Evolutionary conservation across 2,888 invertebrate species (phyloP).

Genomic region (Helicoverpa assulta): DNA sequence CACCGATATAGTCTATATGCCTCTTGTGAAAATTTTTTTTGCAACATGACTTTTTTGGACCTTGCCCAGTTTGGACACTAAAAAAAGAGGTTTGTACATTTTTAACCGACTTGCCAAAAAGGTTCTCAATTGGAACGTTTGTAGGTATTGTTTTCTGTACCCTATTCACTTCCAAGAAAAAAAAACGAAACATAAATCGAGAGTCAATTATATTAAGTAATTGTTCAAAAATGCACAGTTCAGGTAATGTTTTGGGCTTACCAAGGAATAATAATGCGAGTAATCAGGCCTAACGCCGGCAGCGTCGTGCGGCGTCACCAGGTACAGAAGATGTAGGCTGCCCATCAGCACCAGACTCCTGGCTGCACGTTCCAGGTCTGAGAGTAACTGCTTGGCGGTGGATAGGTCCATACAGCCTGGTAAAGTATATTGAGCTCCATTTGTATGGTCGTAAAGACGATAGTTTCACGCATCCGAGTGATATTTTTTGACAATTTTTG

Average conservation of each 20-base stretch:
- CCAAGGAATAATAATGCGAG: slow-evolving; percentile 91
- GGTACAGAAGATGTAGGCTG: slow-evolving; percentile 95
- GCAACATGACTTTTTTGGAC: too few relatives aligned
- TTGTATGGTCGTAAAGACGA: slow-evolving; percentile 60
- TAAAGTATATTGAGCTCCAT: neutral
- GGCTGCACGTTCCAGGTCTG: slow-evolving; percentile 93
- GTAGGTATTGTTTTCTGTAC: too few relatives aligned
- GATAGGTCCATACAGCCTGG: slow-evolving; percentile 94
- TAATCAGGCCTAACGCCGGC: slow-evolving; percentile 89
- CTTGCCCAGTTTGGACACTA: too few relatives aligned
- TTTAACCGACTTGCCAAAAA: too few relatives aligned
- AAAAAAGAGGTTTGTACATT: too few relatives aligned
- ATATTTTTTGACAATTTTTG: neutral
- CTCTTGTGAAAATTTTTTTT: too few relatives aligned
- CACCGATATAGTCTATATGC: too few relatives aligned
- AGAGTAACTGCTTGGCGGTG: slow-evolving; percentile 92
- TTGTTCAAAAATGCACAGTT: too few relatives aligned
- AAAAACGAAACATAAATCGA: too few relatives aligned
- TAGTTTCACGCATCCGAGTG: slow-evolving; percentile 86
- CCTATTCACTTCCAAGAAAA: too few relatives aligned
- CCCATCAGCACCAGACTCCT: slow-evolving; percentile 94
- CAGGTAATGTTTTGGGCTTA: slow-evolving; percentile 72
- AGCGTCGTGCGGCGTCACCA: slow-evolving; percentile 95
- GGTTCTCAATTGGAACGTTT: too few relatives aligned
- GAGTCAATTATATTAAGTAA: too few relatives aligned